phyloP scores from a whole-genome alignment of 2,888 invertebrate species.

The Drosophila dives region DNA sequence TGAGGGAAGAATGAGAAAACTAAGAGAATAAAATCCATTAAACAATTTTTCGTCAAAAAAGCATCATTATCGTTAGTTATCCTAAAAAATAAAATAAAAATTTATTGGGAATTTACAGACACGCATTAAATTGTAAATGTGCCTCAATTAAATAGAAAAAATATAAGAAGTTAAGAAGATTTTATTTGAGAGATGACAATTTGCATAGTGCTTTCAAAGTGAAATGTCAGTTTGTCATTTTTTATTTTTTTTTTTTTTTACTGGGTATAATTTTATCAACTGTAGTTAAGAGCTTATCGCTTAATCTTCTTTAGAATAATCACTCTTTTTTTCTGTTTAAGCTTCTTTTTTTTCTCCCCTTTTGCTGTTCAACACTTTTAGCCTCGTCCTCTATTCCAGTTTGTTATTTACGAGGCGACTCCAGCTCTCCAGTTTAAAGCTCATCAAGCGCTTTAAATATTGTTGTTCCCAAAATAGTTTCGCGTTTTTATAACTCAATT shows the following conservation, averaged over 20 bases:
- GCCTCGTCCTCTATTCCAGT: slow-evolving; percentile 70
- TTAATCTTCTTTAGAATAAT: slow-evolving; percentile 28
- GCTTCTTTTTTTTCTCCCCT: neutral
- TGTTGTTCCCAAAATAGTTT: slow-evolving; percentile 63
- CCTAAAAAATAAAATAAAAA: neutral
- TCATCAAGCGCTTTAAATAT: slow-evolving; percentile 67
- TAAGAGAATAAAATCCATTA: neutral
- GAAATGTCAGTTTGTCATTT: slow-evolving; percentile 3
- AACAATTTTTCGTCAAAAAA: neutral
- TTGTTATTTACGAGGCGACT: slow-evolving; percentile 61
- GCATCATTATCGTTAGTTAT: neutral
- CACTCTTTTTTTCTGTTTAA: neutral
- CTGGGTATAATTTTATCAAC: slow-evolving; percentile 1
- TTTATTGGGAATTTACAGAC: too few species aligned
- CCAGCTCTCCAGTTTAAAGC: slow-evolving; percentile 68
- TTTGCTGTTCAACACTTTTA: slow-evolving; percentile 6
- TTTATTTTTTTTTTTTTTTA: neutral
- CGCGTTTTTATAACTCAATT: slow-evolving; percentile 68
- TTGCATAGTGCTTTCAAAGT: neutral
- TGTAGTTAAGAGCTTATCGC: slow-evolving; percentile 15
- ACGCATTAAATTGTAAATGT: neutral
- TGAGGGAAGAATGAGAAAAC: neutral
- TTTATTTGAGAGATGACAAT: neutral
- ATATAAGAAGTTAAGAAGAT: neutral
- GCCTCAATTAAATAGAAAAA: neutral